Evolutionary conservation across 2,888 invertebrate species (phyloP), one percentile per base, ranked within the genome.

Genomic region (Hypomecis atomaria): DNA sequence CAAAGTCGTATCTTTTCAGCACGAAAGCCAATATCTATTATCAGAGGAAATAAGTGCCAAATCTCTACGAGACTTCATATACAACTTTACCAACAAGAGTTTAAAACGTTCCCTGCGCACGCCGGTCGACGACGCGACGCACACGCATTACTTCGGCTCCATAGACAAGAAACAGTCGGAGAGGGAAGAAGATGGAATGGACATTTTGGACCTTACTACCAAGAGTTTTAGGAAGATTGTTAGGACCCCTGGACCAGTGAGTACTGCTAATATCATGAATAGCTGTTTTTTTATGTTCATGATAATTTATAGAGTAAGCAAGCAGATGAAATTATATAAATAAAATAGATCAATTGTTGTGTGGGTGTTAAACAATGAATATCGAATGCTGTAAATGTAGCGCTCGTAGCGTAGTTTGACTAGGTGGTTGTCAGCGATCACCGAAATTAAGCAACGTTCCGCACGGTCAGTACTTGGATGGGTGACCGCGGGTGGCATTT

Each of bases 1-100:
- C 23, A 23, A 23, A 23, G 23, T 33, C 7, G 36, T 43, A 11
- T 56, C n/a, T 38, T 83, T 86, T 45, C 83, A 96, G 96, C 94
- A 94, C 81, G 97, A 97, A 79, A 90, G 87, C 76, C 96, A 96
- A 81, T 95, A 95, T 78, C 85, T 96, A 9, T 90, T 96, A 78
- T 82, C 93, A 47, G 91, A 89, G 52, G 87, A 91, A 7, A 88
- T 94, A 71, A 93, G 88, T 62, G 92, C 92, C 61, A 84, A 84
- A 69, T 90, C 92, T 42, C 63, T 94, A 3, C 78, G 93, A 64
- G 88, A 93, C 57, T 94, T 94, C 73, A 93, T 95, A 55, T 80
- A 81, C 62, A 94, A 94, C 72, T 95, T 92, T 76, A 94, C 94
- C 0, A 74, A 73, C 42, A 88, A 88, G 59, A 74, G 65, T 5